Percentiles rank a stretch among this genome's conserved stretches.
phyloP scores from a whole-genome alignment of 2,888 invertebrate species.

The Nomada fabriciana region DNA sequence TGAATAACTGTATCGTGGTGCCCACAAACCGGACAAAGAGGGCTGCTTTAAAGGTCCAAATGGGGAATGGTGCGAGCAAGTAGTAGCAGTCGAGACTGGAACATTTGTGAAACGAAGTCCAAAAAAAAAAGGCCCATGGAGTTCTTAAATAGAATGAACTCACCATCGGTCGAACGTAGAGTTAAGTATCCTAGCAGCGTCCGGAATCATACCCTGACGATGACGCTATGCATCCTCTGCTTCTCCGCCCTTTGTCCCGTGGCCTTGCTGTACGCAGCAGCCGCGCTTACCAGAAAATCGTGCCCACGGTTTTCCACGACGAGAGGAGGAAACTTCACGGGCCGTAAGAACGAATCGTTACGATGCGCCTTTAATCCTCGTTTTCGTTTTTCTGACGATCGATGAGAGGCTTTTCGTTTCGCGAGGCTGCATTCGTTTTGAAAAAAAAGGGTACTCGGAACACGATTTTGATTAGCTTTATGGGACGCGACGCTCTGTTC shows the following conservation, averaged over 20 bases:
- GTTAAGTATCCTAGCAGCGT: slow-evolving; percentile 47
- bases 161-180: slow-evolving; percentile 59
- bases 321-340: not conserved
- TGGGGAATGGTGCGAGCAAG: not conserved
- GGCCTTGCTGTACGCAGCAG: slow-evolving; percentile 1
- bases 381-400: slow-evolving; percentile 37
- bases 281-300: slow-evolving; percentile 5
- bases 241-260: slow-evolving; percentile 31
- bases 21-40: slow-evolving; percentile 24
- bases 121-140: not conserved
- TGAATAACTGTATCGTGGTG: not conserved
- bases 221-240: slow-evolving; percentile 56
- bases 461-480: not conserved
- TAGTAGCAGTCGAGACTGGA: no score
- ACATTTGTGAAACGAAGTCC: not conserved
- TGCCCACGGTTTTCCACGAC: not conserved
- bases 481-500: not conserved
- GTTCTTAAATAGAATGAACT: slow-evolving; percentile 36
- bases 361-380: slow-evolving; percentile 44
- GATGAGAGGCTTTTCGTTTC: slow-evolving; percentile 37
- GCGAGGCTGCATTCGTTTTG: slow-evolving; percentile 40
- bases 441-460: not conserved
- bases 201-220: slow-evolving; percentile 65
- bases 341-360: slow-evolving; percentile 16
- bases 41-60: not conserved